phyloP scores from a whole-genome alignment of 2,797 vertebrate genomes.

The Salarias fasciatus region DNA sequence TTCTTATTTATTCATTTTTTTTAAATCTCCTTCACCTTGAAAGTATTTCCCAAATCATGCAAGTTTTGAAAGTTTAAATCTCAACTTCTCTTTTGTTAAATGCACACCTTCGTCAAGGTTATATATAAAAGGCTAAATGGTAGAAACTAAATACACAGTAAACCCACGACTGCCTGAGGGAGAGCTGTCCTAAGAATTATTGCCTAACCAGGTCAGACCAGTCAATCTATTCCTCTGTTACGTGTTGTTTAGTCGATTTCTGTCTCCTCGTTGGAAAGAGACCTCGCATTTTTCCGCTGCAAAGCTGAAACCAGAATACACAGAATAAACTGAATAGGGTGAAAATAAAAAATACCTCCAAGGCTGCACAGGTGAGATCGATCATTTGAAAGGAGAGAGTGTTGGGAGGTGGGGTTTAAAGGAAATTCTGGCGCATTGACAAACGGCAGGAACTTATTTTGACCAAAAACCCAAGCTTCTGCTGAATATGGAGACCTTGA shows the following conservation, averaged over 20 bases:
- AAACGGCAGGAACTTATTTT: too few species aligned
- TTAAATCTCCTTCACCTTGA: slow-evolving; percentile 8
- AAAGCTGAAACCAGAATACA: slow-evolving; percentile 14
- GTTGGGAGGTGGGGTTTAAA: neutral
- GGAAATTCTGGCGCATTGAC: neutral
- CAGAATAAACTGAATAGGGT: slow-evolving; percentile 8
- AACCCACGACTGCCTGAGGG: neutral
- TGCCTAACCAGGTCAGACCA: neutral
- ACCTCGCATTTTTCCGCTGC: slow-evolving; percentile 9
- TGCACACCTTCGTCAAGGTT: neutral
- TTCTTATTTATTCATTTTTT: too few species aligned
- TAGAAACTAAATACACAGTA: neutral
- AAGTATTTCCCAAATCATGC: slow-evolving; percentile 16
- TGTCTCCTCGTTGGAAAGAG: slow-evolving; percentile 5
- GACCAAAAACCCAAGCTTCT: too few species aligned
- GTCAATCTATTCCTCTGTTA: slow-evolving; percentile 3
- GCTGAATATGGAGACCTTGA: neutral
- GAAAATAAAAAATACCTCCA: slow-evolving; percentile 2
- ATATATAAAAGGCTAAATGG: neutral
- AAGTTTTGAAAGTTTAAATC: slow-evolving; percentile 33
- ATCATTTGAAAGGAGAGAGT: neutral
- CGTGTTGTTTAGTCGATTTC: slow-evolving; percentile 5
- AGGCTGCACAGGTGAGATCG: neutral
- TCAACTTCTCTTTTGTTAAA: slow-evolving; percentile 10
- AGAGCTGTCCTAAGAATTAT: neutral